These are phyloP conservation scores for Orchestia grillus DNA, from an alignment of 1,140 invertebrate species.

Conservation along the genomic window DNA sequence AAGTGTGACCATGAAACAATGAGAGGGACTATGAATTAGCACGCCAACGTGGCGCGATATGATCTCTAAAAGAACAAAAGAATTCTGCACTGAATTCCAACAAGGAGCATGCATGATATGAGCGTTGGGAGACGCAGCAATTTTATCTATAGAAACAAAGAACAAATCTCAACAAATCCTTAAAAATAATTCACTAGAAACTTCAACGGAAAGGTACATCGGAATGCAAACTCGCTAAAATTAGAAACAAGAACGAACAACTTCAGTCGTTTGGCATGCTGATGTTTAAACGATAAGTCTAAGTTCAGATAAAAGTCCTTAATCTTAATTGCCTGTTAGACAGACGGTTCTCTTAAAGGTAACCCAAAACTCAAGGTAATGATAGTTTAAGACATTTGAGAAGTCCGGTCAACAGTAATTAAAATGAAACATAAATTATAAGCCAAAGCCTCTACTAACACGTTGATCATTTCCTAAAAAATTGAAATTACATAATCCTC, in stretches of 20 bases:
- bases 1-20: too few species aligned
- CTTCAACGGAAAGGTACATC: slow-evolving; percentile 15
- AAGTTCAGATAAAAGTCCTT: neutral
- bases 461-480: neutral
- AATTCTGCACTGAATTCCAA: neutral
- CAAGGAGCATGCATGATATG: neutral
- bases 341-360: neutral
- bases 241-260: neutral
- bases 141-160: neutral
- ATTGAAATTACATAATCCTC: neutral
- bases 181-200: neutral
- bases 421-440: neutral
- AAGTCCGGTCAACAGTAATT: neutral
- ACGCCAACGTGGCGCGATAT: neutral
- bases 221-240: neutral
- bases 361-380: neutral
- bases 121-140: neutral
- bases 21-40: too few species aligned
- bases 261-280: neutral
- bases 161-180: neutral
- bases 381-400: neutral
- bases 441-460: neutral
- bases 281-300: neutral
- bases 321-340: neutral
- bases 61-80: neutral